Conservation (phyloP, 2,888 invertebrate species). For the Dryococelus australis region DNA sequence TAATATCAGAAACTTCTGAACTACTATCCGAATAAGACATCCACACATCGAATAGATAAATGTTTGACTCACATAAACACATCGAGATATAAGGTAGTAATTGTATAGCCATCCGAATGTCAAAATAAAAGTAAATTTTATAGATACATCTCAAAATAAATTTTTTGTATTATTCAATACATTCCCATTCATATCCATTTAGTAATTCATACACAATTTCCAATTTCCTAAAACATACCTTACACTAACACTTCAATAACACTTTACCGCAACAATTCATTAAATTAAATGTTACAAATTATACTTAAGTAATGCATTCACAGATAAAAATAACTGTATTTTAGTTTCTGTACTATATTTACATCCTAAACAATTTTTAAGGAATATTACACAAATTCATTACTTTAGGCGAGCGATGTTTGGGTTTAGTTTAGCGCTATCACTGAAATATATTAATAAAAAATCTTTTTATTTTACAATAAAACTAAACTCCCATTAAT, state of each 20-base stretch:
- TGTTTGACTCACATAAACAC: conserved; percentile 6
- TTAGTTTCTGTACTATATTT: no score
- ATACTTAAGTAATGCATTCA: not conserved
- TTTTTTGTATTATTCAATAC: not conserved
- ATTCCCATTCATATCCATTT: not conserved
- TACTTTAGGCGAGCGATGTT: not conserved
- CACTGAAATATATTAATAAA: not conserved
- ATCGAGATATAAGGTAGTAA: conserved; percentile 3
- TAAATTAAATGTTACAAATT: no score
- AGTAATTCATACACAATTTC: not conserved
- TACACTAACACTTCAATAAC: not conserved
- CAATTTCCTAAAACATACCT: not conserved
- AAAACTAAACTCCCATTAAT: not conserved
- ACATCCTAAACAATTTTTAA: no score
- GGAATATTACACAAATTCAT: not conserved
- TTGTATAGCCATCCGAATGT: conserved; percentile 16
- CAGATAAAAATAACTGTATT: not conserved
- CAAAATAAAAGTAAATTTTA: conserved; percentile 10
- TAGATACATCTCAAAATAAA: not conserved
- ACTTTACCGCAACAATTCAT: not conserved
- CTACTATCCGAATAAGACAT: not conserved
- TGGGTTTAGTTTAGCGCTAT: not conserved
- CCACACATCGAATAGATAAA: conserved; percentile 6
- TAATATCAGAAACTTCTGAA: not conserved
- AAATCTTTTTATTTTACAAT: not conserved